These are phyloP conservation scores for Phoeniculus purpureus DNA, from an alignment of 2,797 vertebrate species.

Conservation along the genomic window DNA sequence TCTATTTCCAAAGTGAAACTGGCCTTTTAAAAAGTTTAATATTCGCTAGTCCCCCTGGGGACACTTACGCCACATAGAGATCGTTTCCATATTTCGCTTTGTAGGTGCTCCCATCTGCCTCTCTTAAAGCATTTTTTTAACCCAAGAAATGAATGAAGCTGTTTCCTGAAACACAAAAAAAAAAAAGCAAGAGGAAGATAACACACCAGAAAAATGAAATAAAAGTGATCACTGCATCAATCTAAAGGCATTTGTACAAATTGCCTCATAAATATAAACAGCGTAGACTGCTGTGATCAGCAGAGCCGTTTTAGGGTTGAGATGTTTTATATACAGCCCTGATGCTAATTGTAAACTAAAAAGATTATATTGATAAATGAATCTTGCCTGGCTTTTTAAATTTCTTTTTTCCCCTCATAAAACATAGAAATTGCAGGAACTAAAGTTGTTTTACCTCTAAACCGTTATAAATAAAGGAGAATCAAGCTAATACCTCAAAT, in stretches of 20 bases:
- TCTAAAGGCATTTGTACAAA: slow-evolving; percentile 42
- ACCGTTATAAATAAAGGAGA: not conserved
- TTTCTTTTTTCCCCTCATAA: not conserved
- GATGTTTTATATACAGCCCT: not conserved
- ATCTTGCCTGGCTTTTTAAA: not conserved
- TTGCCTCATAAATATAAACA: slow-evolving; percentile 13
- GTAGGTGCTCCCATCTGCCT: slow-evolving; percentile 38
- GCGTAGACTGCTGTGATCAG: slow-evolving; percentile 29
- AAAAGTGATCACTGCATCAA: slow-evolving; percentile 6
- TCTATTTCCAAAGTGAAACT: slow-evolving; percentile 42
- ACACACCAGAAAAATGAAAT: not conserved
- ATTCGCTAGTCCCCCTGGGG: not conserved
- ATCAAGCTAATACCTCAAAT: not conserved
- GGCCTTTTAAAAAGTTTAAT: slow-evolving; percentile 22
- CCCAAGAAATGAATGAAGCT: slow-evolving; percentile 8
- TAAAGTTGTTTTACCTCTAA: not conserved
- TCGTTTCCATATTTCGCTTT: slow-evolving; percentile 24
- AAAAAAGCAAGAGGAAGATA: not conserved
- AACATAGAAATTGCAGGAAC: not conserved
- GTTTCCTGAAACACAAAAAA: not conserved
- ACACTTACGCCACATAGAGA: not conserved
- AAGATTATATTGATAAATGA: not conserved
- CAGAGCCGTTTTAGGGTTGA: slow-evolving; percentile 29
- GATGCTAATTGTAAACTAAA: slow-evolving; percentile 33
- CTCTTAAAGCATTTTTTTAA: slow-evolving; percentile 1